A percentile compares a stretch with the other conserved stretches of the same genome.
phyloP scores from a whole-genome alignment of 2,113 vertebrate genomes.

The Mungos mungo region DNA sequence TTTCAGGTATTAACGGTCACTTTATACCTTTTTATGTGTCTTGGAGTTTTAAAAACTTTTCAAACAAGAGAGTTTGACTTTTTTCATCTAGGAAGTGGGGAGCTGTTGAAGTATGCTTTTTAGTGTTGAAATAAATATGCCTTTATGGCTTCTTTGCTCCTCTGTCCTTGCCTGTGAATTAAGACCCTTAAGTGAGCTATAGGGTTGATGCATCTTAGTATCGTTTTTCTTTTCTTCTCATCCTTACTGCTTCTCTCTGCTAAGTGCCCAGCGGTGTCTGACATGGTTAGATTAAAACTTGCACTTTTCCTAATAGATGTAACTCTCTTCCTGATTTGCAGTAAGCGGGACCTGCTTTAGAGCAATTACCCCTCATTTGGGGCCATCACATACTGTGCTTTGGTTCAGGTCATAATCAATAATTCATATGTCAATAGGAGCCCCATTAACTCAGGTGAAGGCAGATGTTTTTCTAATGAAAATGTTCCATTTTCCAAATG shows the following conservation, averaged over 20 bases:
- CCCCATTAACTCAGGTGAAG: slow-evolving; percentile 80
- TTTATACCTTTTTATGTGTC: not conserved
- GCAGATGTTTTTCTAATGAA: slow-evolving; percentile 68
- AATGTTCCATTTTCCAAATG: slow-evolving; percentile 78
- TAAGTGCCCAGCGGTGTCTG: slow-evolving; percentile 44
- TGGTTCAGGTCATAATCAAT: slow-evolving; percentile 78
- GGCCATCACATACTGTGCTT: slow-evolving; percentile 62
- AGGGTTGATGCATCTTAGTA: slow-evolving; percentile 35
- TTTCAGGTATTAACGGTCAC: not conserved
- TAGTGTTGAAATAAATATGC: slow-evolving; percentile 51
- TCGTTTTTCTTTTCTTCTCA: slow-evolving; percentile 28
- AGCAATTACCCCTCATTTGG: slow-evolving; percentile 73
- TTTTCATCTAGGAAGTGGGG: not conserved
- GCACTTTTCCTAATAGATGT: slow-evolving; percentile 71
- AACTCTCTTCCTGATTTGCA: slow-evolving; percentile 69
- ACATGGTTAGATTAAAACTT: slow-evolving; percentile 65
- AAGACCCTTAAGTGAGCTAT: slow-evolving; percentile 34
- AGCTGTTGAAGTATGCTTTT: slow-evolving; percentile 49
- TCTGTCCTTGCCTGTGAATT: slow-evolving; percentile 9
- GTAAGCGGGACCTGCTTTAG: slow-evolving; percentile 70
- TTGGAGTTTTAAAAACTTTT: slow-evolving; percentile 43
- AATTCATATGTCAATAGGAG: slow-evolving; percentile 80
- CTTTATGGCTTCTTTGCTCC: slow-evolving; percentile 40
- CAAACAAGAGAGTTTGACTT: not conserved
- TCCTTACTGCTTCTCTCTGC: not conserved